phyloP scores from a whole-genome alignment of 1,140 invertebrate genomes.

The Drosophila ogumai region DNA sequence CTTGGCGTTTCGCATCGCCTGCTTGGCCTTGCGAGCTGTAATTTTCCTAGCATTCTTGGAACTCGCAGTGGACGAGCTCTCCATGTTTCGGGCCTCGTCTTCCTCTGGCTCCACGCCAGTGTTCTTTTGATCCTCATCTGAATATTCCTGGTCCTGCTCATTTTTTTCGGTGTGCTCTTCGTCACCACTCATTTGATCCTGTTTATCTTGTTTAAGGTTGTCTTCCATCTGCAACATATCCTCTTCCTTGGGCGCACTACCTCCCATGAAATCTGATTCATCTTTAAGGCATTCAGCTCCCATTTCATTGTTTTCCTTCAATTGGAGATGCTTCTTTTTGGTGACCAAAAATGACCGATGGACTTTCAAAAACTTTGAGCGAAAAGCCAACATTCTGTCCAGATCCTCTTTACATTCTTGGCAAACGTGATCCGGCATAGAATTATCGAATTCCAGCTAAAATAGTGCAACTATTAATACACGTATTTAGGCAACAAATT shows the following conservation, averaged over 20 bases:
- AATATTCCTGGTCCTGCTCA: background rate
- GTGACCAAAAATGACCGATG: conserved; percentile 12
- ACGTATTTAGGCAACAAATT: too few species aligned
- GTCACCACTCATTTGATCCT: background rate
- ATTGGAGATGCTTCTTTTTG: conserved; percentile 37
- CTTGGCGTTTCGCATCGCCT: conserved; percentile 1
- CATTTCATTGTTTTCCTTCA: background rate
- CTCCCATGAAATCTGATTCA: background rate
- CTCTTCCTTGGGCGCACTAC: too few species aligned
- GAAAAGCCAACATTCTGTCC: conserved; percentile 39
- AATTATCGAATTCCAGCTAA: conserved; percentile 50
- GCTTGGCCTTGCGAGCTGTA: background rate
- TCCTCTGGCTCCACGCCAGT: background rate
- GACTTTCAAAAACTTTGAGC: conserved; percentile 35
- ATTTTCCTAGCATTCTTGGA: background rate
- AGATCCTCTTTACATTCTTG: conserved; percentile 40
- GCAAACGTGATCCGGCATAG: conserved; percentile 52
- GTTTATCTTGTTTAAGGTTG: background rate
- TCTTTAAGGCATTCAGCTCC: background rate
- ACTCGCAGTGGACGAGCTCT: background rate
- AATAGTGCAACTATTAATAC: background rate
- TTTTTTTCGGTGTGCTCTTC: background rate
- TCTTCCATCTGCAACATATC: too few species aligned
- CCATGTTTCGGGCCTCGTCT: background rate
- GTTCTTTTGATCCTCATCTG: background rate